These are phyloP conservation scores for Tenthredo amoena DNA, from an alignment of 2,888 invertebrate genomes.

Conservation along the genomic window DNA sequence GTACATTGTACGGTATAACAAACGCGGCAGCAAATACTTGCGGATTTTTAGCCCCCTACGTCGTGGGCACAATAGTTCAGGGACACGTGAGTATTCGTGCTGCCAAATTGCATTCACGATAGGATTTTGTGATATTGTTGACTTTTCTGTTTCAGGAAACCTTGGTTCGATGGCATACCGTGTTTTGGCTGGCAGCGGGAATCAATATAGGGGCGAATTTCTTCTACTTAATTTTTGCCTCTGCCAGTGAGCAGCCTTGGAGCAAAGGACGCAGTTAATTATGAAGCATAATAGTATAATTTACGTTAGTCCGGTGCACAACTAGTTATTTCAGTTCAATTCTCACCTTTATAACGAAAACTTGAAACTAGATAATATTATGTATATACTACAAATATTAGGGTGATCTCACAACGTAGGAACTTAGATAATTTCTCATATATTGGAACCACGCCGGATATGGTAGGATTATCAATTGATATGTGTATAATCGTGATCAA, in stretches of 20 bases:
- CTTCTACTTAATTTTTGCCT: slow-evolving; percentile 89
- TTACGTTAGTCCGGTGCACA: slow-evolving; percentile 64
- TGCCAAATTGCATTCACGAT: slow-evolving; percentile 9
- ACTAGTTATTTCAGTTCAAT: slow-evolving; percentile 59
- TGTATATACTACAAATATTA: not conserved
- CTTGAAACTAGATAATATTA: not conserved
- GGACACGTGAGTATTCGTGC: slow-evolving; percentile 80
- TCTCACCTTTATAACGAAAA: not conserved
- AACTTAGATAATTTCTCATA: not conserved
- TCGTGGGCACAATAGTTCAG: slow-evolving; percentile 87
- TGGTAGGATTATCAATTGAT: not conserved
- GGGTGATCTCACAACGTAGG: not conserved
- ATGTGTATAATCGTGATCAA: not conserved
- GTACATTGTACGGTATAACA: slow-evolving; percentile 92
- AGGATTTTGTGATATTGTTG: slow-evolving; percentile 21
- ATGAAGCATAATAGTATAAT: slow-evolving; percentile 60
- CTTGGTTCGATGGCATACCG: slow-evolving; percentile 86
- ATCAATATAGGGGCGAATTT: slow-evolving; percentile 88
- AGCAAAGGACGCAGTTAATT: slow-evolving; percentile 77
- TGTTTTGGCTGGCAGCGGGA: slow-evolving; percentile 90
- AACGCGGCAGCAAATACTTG: slow-evolving; percentile 91
- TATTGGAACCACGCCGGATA: not conserved
- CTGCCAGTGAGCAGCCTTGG: slow-evolving; percentile 88
- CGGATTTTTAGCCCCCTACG: slow-evolving; percentile 90
- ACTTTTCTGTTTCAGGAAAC: slow-evolving; percentile 82